A percentile compares a stretch with the other conserved stretches of the same genome.
These are phyloP conservation scores for Darevskia mixta DNA, from an alignment of 2,797 vertebrate species.

Conservation along the genomic window DNA sequence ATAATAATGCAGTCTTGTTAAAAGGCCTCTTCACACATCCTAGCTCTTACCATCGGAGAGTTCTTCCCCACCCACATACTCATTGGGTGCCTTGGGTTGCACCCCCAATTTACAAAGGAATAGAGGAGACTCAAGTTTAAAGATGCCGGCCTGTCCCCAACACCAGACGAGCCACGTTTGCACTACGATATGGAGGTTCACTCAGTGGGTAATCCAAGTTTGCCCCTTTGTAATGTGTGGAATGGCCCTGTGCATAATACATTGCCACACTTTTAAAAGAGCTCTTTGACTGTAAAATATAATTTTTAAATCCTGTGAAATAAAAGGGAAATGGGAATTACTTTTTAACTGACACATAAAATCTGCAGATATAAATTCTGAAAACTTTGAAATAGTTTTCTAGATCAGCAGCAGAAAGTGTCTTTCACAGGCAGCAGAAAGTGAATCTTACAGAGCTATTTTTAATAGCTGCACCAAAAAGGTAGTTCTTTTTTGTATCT, in stretches of 20 bases:
- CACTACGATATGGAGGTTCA: background rate
- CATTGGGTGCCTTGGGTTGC: background rate
- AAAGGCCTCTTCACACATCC: background rate
- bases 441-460: too few species aligned
- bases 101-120: background rate
- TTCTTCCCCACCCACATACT: background rate
- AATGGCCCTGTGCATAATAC: background rate
- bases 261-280: background rate
- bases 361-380: background rate
- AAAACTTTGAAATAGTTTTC: too few species aligned
- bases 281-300: background rate
- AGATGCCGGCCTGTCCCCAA: background rate
- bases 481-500: background rate
- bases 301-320: background rate
- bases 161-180: background rate
- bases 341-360: background rate
- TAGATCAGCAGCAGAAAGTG: background rate
- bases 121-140: background rate
- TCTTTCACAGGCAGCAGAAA: too few species aligned
- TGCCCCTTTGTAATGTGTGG: background rate
- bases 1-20: background rate
- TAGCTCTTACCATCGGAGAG: too few species aligned
- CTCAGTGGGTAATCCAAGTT: background rate
- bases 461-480: background rate
- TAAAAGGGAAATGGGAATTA: background rate